Conservation (phyloP, 2,113 vertebrate genomes). For the Cebidichthys violaceus region DNA sequence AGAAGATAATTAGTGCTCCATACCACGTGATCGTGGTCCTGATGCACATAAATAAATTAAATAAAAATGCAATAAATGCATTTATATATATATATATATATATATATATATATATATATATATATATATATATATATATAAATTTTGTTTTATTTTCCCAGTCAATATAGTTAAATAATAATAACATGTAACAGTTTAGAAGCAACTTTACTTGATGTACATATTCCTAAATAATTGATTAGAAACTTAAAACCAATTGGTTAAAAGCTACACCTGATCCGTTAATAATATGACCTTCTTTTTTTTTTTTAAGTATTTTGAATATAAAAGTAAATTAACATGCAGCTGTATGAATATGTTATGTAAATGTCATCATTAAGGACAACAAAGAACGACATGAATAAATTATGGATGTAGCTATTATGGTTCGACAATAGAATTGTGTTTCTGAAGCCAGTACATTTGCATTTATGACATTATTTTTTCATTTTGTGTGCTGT, state of each 20-base stretch:
- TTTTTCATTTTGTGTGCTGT: not conserved
- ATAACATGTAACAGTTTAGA: not conserved
- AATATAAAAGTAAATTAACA: not conserved
- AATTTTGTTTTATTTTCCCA: not conserved
- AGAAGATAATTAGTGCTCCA: not conserved
- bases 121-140: not conserved
- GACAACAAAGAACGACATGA: not conserved
- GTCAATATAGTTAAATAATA: not conserved
- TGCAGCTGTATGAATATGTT: slow-evolving; percentile 7
- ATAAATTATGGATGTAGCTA: not conserved
- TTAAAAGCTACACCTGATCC: not conserved
- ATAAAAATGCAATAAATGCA: not conserved
- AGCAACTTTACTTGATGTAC: not conserved
- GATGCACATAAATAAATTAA: not conserved
- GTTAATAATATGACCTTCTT: no score
- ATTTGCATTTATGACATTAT: not conserved
- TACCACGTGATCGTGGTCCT: not conserved
- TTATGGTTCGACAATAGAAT: not conserved
- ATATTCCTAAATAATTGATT: not conserved
- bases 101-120: not conserved
- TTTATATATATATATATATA: not conserved
- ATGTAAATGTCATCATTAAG: not conserved
- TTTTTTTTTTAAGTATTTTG: not conserved
- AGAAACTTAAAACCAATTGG: not conserved
- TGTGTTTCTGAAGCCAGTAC: not conserved